Percentiles rank a stretch among this genome's conserved stretches.
These are phyloP conservation scores for Pandion haliaetus DNA, from an alignment of 2,113 vertebrate genomes.

Conservation along the genomic window DNA sequence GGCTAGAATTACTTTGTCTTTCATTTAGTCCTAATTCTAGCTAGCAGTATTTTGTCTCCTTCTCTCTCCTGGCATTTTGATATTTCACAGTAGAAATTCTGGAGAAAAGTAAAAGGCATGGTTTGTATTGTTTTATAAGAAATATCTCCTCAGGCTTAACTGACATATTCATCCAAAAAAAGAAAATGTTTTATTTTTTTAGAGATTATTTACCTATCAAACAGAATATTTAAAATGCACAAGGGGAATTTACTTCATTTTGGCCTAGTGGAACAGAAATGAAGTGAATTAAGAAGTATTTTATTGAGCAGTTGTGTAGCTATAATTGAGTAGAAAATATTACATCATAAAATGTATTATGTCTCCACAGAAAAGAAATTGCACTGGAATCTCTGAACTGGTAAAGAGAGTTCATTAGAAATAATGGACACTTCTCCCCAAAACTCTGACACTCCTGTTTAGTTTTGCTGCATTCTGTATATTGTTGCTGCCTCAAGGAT, in stretches of 20 bases:
- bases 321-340: background rate
- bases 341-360: background rate
- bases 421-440: background rate
- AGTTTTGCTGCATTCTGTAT: background rate
- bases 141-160: background rate
- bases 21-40: background rate
- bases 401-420: background rate
- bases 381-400: background rate
- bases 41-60: background rate
- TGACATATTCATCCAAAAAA: background rate
- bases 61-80: background rate
- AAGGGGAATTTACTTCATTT: background rate
- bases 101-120: background rate
- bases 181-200: background rate
- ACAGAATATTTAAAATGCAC: background rate
- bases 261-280: background rate
- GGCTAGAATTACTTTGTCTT: background rate
- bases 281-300: background rate
- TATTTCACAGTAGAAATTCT: background rate
- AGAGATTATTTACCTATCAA: background rate
- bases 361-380: background rate
- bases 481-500: background rate
- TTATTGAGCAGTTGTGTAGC: background rate
- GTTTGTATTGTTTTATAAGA: background rate
- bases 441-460: background rate